Evolutionary conservation across 2,797 vertebrate species (phyloP), one percentile per base, ranked within the genome.

Genomic region (Paedocypris micromegethes): DNA sequence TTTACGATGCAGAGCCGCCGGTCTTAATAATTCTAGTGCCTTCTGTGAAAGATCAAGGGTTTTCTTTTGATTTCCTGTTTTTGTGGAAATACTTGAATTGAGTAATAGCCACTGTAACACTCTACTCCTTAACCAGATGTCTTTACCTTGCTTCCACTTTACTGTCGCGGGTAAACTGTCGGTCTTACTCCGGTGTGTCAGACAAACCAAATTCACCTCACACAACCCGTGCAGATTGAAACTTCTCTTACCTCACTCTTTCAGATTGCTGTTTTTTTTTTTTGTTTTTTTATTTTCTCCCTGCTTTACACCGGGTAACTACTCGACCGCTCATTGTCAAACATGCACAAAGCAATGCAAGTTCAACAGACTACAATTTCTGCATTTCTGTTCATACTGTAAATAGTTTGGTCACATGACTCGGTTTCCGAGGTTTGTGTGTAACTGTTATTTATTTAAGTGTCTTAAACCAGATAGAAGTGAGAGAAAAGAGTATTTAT

Each of bases 291-390:
- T 49, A 66, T 50, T 66, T 38, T 74, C 61, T 71, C 46, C 59
- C 67, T 23, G 23, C 23, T 63, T 48, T 61, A 5, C 52, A 76
- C 70, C 60, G 45, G 40, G 57, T 59, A 55, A 66, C 71, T 69
- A 53, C 70, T 71, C 79, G 77, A 83, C 72, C 60, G 51, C 75
- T 79, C 61, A 41, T 72, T 75, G 74, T 87, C 86, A 78, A 3
- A 7, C 89, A 90, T 82, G 92, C 93, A 95, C 92, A 90, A 71
- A 87, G 82, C 93, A 95, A 94, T 95, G 93, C 93, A 96, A 92
- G 81, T 76, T 74, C 74, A 83, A 82, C 83, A 72, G 82, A 80
- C 74, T 83, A 83, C 77, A 77, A 74, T 82, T 79, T 82, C 78
- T 85, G 74, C 79, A 72, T 61, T 70, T 68, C 64, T 79, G 72